phyloP scores from a whole-genome alignment of 2,797 vertebrate species.

The Chaenodraco wilsoni region DNA sequence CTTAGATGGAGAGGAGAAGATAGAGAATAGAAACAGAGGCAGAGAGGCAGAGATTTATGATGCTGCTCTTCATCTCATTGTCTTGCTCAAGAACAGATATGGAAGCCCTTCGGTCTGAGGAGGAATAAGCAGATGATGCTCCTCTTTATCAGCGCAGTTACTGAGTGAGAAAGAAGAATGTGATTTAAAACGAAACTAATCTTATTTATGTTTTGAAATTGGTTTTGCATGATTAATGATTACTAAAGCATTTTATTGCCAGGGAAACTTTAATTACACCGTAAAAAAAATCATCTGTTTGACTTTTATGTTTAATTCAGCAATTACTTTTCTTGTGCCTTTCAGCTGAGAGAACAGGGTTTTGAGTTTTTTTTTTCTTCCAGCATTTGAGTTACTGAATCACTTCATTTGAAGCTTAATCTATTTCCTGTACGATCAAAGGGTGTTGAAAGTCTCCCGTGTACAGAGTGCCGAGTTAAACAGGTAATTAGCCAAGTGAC shows the following conservation, averaged over 20 bases:
- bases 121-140: slow-evolving; percentile 23
- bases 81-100: slow-evolving; percentile 55
- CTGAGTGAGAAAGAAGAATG: slow-evolving; percentile 13
- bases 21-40: slow-evolving; percentile 51
- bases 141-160: slow-evolving; percentile 42
- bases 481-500: slow-evolving; percentile 17
- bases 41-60: slow-evolving; percentile 73
- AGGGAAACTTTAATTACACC: slow-evolving; percentile 54
- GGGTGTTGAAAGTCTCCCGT: slow-evolving; percentile 6
- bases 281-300: slow-evolving; percentile 35
- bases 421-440: slow-evolving; percentile 34
- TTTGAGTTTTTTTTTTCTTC: slow-evolving; percentile 15
- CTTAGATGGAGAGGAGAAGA: slow-evolving; percentile 51
- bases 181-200: slow-evolving; percentile 48
- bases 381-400: slow-evolving; percentile 14
- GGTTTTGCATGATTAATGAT: slow-evolving; percentile 56
- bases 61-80: slow-evolving; percentile 65
- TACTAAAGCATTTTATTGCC: slow-evolving; percentile 49
- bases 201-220: slow-evolving; percentile 50
- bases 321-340: slow-evolving; percentile 47
- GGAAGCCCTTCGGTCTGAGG: slow-evolving; percentile 39
- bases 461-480: background rate
- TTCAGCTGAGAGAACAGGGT: slow-evolving; percentile 36
- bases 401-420: slow-evolving; percentile 38
- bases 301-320: slow-evolving; percentile 61